Evolutionary conservation across 2,888 invertebrate species (phyloP).

Genomic region (Pseudoips prasinana): DNA sequence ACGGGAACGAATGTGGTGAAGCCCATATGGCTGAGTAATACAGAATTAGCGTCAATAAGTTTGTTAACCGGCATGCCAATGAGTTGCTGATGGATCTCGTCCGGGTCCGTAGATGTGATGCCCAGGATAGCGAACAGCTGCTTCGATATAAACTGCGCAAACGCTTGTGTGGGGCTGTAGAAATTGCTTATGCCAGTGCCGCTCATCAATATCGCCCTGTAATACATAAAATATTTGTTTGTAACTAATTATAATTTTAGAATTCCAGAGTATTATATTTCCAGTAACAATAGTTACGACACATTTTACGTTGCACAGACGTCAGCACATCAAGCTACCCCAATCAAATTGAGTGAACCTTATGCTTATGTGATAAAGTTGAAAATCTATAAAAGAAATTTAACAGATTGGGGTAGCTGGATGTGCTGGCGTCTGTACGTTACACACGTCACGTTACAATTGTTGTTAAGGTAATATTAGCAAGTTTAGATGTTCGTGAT

Average conservation of each 20-base stretch:
- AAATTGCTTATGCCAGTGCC: slow-evolving; percentile 53
- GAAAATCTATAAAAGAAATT: no score
- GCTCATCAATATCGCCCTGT: slow-evolving; percentile 64
- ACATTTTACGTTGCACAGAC: no score
- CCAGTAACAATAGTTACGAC: no score
- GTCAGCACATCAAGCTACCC: no score
- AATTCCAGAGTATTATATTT: neutral
- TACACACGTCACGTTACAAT: no score
- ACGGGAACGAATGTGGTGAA: slow-evolving; percentile 58
- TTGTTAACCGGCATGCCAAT: slow-evolving; percentile 48
- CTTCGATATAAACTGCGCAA: slow-evolving; percentile 42
- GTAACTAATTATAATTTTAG: neutral
- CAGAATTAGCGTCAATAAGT: slow-evolving; percentile 49
- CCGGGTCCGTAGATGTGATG: slow-evolving; percentile 51
- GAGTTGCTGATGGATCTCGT: slow-evolving; percentile 50
- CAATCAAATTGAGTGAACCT: no score
- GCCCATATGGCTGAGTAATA: slow-evolving; percentile 49
- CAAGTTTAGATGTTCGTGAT: no score
- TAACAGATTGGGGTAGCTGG: no score
- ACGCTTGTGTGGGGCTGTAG: slow-evolving; percentile 51
- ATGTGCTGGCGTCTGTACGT: no score
- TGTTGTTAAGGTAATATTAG: no score
- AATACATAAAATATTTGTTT: slow-evolving; percentile 24
- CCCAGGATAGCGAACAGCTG: slow-evolving; percentile 66
- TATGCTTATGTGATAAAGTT: no score